These are phyloP conservation scores for Platyrinchus mystaceus DNA, from an alignment of 2,797 vertebrate species.

Conservation along the genomic window DNA sequence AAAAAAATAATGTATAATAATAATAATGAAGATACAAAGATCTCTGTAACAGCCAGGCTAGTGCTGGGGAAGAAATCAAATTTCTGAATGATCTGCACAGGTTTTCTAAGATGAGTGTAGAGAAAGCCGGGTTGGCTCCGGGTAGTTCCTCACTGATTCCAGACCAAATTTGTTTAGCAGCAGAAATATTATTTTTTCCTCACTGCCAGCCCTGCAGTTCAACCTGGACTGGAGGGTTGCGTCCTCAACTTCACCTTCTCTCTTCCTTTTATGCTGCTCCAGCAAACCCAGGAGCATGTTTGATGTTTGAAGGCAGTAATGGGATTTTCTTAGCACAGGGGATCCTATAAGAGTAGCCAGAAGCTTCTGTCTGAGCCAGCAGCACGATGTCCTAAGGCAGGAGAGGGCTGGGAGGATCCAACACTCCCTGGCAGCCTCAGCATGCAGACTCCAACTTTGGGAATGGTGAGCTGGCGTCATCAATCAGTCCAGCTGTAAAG, in stretches of 20 bases:
- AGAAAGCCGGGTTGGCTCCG: fast-evolving
- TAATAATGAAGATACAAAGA: background rate
- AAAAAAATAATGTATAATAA: background rate
- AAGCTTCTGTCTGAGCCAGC: background rate
- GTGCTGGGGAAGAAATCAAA: background rate
- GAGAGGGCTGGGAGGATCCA: background rate
- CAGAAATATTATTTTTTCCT: background rate
- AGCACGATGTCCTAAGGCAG: background rate
- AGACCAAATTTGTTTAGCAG: constrained; percentile 5
- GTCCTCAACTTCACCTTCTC: background rate
- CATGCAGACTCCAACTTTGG: background rate
- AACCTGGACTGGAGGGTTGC: background rate
- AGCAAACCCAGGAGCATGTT: background rate
- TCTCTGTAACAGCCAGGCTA: background rate
- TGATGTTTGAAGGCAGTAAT: background rate
- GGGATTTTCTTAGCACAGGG: background rate
- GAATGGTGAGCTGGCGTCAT: background rate
- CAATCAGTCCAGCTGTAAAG: background rate
- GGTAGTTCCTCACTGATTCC: background rate
- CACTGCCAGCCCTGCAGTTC: background rate
- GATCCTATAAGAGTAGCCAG: background rate
- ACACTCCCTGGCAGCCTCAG: background rate
- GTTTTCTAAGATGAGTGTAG: background rate
- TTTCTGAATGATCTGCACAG: background rate
- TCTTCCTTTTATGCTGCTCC: background rate